These are phyloP conservation scores for Cryptus armator DNA, from an alignment of 2,888 invertebrate species.

Conservation along the genomic window DNA sequence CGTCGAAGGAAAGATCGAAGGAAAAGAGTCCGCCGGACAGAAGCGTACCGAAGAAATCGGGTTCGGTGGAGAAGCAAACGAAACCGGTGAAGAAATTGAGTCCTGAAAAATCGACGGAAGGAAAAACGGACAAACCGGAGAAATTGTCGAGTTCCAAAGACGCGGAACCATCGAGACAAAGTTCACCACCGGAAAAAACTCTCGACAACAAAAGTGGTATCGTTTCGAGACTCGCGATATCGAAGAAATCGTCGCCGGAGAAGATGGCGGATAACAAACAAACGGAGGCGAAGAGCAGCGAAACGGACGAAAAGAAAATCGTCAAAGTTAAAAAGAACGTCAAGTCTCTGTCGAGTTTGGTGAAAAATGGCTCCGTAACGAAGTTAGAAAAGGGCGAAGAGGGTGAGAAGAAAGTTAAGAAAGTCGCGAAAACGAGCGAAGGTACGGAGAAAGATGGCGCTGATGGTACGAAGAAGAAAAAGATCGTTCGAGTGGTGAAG, in stretches of 20 bases:
- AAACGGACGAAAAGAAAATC: conserved; percentile 73
- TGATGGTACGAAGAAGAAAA: conserved; percentile 78
- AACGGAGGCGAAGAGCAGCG: conserved; percentile 66
- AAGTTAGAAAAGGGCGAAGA: conserved; percentile 72
- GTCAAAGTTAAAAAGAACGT: conserved; percentile 74
- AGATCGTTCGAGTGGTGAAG: conserved; percentile 78
- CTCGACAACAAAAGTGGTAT: conserved; percentile 72
- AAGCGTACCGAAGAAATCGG: conserved; percentile 31
- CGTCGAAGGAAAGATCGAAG: conserved; percentile 74
- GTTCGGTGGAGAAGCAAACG: conserved; percentile 63
- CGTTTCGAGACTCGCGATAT: conserved; percentile 49
- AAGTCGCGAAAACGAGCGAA: conserved; percentile 73
- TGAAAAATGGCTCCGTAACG: conserved; percentile 70
- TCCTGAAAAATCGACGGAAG: conserved; percentile 78
- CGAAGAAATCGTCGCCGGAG: conserved; percentile 73
- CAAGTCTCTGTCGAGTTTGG: conserved; percentile 64
- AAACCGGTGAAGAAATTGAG: conserved; percentile 76
- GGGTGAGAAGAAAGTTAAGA: conserved; percentile 74
- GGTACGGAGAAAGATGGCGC: conserved; percentile 70
- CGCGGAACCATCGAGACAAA: conserved; percentile 70
- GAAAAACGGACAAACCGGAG: conserved; percentile 82
- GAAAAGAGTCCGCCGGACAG: conserved; percentile 64
- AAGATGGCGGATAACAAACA: conserved; percentile 75
- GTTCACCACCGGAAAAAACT: conserved; percentile 73
- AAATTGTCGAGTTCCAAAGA: conserved; percentile 69